phyloP scores from a whole-genome alignment of 2,888 invertebrate genomes.

The Opisthograptis luteolata region DNA sequence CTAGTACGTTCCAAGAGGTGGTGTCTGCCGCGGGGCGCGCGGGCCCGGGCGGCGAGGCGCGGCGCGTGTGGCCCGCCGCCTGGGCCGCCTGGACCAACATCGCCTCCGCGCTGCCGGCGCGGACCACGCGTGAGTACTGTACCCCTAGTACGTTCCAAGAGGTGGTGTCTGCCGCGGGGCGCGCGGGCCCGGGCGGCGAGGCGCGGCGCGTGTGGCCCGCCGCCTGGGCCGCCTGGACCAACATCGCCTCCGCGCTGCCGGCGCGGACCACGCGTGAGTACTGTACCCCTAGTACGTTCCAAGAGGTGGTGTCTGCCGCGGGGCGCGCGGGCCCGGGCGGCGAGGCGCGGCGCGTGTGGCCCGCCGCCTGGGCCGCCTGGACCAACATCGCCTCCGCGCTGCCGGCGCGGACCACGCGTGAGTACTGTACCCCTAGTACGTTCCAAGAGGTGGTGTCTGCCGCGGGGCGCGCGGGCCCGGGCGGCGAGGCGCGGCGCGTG shows the following conservation, averaged over 20 bases:
- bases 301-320: too few relatives aligned
- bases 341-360: too few relatives aligned
- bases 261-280: conserved; percentile 35
- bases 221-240: conserved; percentile 95
- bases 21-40: conserved; percentile 88
- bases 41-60: conserved; percentile 69
- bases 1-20: conserved; percentile 98
- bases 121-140: conserved; percentile 37
- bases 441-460: too few relatives aligned
- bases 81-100: conserved; percentile 96
- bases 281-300: too few relatives aligned
- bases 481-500: too few relatives aligned
- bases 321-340: too few relatives aligned
- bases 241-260: conserved; percentile 87
- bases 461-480: too few relatives aligned
- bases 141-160: conserved; percentile 99
- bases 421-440: too few relatives aligned
- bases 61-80: conserved; percentile 91
- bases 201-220: conserved; percentile 90
- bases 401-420: too few relatives aligned
- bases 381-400: too few relatives aligned
- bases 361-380: too few relatives aligned
- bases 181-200: conserved; percentile 67
- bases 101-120: conserved; percentile 81
- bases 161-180: conserved; percentile 91